Base-by-base conservation (phyloP, 2,888 invertebrate genomes). In the Cephus sareptanus region DNA sequence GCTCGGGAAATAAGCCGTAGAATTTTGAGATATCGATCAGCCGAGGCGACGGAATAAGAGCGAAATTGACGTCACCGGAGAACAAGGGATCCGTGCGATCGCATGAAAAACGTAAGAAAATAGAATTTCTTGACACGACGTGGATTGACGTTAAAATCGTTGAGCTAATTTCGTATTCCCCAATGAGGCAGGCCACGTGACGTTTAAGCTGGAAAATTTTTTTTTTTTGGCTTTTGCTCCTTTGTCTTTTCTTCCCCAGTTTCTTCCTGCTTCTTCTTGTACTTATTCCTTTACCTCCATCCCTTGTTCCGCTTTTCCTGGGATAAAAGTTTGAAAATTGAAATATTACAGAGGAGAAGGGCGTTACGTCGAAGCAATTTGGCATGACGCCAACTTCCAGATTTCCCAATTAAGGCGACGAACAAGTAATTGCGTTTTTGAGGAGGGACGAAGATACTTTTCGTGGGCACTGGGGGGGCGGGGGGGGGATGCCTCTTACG, bases 361-460 rank as follows among this genome's bases (percentile, higher is more conserved):
- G 82, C 56, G 23, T 81, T 85, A 84, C 87, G 84, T 82, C 83
- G 84, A 81, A 82, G 83, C 86, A 88, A 89, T 89, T 89, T 89
- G 89, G 89, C 88, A 69, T 75, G 73, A 75, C 68, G 87, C 89
- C 89, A 89, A 83, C 76, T 81, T 81, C 79, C 81, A 83, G 85
- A 83, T 84, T 82, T 84, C 56, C 56, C 56, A 56, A 56, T 56
- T 56, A 56, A 15, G 23, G 23, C 23, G 56, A 23, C 56, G 56
- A 56, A 56, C 56, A 56, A 56, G 56, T 56, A 56, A 56, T 56
- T 56, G 23, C 23, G 56, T 56, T 56, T 23, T 56, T 56, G 0
- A 9, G 9, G 0, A 56, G 9, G 56, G 56, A 40, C 0, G 40
- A 40, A 40, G 37, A 40, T 15, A 40, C 15, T 15, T 40, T 40